These are phyloP conservation scores for Nasua narica DNA, from an alignment of 2,797 vertebrate species.

Conservation along the genomic window DNA sequence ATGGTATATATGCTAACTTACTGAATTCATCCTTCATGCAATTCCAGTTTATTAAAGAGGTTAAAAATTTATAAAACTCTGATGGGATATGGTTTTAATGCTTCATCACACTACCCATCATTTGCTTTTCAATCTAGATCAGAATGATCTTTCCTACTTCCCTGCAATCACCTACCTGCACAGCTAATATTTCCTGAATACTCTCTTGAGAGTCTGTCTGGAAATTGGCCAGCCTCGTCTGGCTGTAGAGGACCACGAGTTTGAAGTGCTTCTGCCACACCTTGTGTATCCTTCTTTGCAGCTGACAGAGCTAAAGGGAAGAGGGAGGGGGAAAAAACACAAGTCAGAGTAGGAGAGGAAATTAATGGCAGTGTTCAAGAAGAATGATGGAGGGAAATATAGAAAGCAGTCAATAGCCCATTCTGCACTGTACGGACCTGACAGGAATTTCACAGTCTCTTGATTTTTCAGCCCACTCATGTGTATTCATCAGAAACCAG, in stretches of 20 bases:
- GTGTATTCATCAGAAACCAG: slow-evolving; percentile 99
- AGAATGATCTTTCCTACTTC: slow-evolving; percentile 86
- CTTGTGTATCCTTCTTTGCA: slow-evolving; percentile 91
- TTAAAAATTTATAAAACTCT: slow-evolving; percentile 89
- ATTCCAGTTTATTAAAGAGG: slow-evolving; percentile 88
- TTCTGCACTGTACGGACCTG: slow-evolving; percentile 98
- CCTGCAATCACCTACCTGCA: slow-evolving; percentile 94
- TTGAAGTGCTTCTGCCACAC: slow-evolving; percentile 89
- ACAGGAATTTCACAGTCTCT: slow-evolving; percentile 99
- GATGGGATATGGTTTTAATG: slow-evolving; percentile 88
- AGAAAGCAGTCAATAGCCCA: slow-evolving; percentile 99
- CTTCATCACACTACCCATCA: slow-evolving; percentile 88
- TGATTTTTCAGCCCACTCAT: slow-evolving; percentile 99
- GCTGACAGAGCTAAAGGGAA: slow-evolving; percentile 90
- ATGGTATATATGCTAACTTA: slow-evolving; percentile 79
- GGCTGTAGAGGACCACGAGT: slow-evolving; percentile 90
- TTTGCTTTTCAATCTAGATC: slow-evolving; percentile 89
- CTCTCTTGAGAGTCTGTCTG: slow-evolving; percentile 93
- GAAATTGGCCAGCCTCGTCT: slow-evolving; percentile 91
- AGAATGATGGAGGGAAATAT: slow-evolving; percentile 99
- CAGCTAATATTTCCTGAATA: slow-evolving; percentile 95
- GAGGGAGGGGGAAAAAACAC: slow-evolving; percentile 82
- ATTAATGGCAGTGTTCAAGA: slow-evolving; percentile 99
- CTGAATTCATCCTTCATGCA: slow-evolving; percentile 86
- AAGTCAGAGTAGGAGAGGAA: slow-evolving; percentile 97